Base-by-base conservation (phyloP, 1,140 invertebrate genomes). In the Dolichoris vasculosae region DNA sequence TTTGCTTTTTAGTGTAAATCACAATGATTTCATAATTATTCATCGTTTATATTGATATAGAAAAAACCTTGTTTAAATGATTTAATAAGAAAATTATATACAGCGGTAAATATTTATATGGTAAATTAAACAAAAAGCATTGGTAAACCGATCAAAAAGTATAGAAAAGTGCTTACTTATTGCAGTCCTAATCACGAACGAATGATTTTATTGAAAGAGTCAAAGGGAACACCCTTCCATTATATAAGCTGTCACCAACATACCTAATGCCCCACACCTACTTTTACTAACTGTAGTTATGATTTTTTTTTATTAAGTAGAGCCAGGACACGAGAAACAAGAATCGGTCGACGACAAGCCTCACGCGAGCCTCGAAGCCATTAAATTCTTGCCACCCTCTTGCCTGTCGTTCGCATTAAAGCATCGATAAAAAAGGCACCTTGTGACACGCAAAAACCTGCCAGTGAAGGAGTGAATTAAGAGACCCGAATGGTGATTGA, bases 261-360 rank as follows among this genome's bases (percentile, higher is more conserved):
- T 51, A 51, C 48, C 2, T 51, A 11, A 51, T 17, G 48, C 7
- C 15, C 48, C 15, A 51, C 15, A 51, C 48, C 48, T 63, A 26
- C 32, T 71, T 75, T 43, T 55, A 82, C 40, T 73, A 67, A 67
- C 3, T 32, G 63, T 69, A 26, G 80, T 51, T 82, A 82, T 48
- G 43, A 82, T 81, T 48, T 48, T 75, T 26, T 83, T 77, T 83
- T 83, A 77, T 83, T 38, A 83, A 83, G 4, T 51, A 17, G 0
- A 0, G 20, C 8, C 43, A n/a, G 2, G 35, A 23, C 9, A 40
- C 7, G 15, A 40, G 43, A 81, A 8, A 23, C 4, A 48, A 35
- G 51, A 83, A 83, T 83, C 30, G 81, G 35, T 82, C 64, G 38
- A 30, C 82, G 69, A 59, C 51, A 35, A 69, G 35, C 35, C 43